A percentile compares a stretch with the other conserved stretches of the same genome.
phyloP scores from a whole-genome alignment of 2,113 vertebrate species.

The Acrocephalus arundinaceus region DNA sequence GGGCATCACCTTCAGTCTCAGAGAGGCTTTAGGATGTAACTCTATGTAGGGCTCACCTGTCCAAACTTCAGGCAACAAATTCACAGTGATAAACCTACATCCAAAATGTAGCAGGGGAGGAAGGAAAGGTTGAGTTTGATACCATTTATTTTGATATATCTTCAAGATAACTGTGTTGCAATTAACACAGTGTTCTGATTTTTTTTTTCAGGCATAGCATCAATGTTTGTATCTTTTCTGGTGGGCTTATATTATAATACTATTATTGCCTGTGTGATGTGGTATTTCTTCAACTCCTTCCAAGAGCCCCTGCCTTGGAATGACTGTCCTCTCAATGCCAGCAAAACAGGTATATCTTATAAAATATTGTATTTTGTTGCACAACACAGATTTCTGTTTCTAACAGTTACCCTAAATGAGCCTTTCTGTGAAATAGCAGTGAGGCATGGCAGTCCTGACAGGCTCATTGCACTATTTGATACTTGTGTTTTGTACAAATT shows the following conservation, averaged over 20 bases:
- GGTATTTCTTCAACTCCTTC: conserved; percentile 98
- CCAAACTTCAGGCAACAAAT: not conserved
- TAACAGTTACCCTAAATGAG: not conserved
- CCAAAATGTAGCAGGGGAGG: not conserved
- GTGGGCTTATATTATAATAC: conserved; percentile 91
- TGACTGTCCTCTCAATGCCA: conserved; percentile 79
- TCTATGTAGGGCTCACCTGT: not conserved
- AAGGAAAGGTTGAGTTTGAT: not conserved
- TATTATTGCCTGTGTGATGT: conserved; percentile 93
- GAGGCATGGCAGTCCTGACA: not conserved
- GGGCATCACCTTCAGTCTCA: not conserved
- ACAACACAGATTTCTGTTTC: not conserved
- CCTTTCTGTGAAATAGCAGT: not conserved
- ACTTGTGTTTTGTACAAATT: not conserved
- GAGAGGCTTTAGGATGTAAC: not conserved
- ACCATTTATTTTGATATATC: not conserved
- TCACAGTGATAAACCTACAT: not conserved
- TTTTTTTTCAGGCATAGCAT: conserved; percentile 80
- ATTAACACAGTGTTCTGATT: not conserved
- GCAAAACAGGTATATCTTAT: conserved; percentile 77
- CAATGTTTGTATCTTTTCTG: conserved; percentile 87
- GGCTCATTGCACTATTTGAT: not conserved
- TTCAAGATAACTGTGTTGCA: not conserved
- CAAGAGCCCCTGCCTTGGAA: conserved; percentile 90
- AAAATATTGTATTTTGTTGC: not conserved